Evolutionary conservation across 2,888 invertebrate species (phyloP).

Genomic region (Cotesia congregata): DNA sequence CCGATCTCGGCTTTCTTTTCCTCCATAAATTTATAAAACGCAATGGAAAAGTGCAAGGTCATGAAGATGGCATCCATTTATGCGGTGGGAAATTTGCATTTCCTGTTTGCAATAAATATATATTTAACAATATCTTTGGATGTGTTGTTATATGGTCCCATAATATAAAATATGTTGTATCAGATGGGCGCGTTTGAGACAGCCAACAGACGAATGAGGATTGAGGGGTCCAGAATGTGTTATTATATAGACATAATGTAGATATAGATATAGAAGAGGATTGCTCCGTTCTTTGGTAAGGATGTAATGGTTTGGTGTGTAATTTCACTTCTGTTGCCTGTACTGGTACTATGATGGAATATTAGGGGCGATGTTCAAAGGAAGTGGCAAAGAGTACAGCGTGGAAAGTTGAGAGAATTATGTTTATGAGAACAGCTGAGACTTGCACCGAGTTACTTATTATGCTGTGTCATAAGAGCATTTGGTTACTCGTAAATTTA

Average conservation of each 20-base stretch:
- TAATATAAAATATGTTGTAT: background rate
- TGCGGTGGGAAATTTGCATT: conserved; percentile 59
- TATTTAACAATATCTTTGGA: conserved; percentile 30
- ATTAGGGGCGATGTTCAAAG: background rate
- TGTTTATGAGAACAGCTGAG: background rate
- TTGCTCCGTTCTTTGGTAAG: background rate
- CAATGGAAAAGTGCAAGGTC: conserved; percentile 47
- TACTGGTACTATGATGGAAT: background rate
- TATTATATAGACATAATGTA: no score
- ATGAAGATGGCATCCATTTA: conserved; percentile 56
- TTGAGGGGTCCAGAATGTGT: conserved; percentile 2
- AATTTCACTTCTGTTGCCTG: background rate
- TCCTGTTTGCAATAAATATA: conserved; percentile 61
- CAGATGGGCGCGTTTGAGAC: conserved; percentile 21
- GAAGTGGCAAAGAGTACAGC: background rate
- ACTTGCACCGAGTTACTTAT: background rate
- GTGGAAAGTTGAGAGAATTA: background rate
- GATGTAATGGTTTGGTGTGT: background rate
- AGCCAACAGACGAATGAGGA: conserved; percentile 37
- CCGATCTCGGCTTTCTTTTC: no score
- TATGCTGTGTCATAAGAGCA: background rate
- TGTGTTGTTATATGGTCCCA: conserved; percentile 20
- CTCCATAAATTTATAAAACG: no score
- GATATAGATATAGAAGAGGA: background rate
- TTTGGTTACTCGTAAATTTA: background rate